Base-by-base conservation (phyloP, 2,888 invertebrate species). In the Eupithecia pulchellata region DNA sequence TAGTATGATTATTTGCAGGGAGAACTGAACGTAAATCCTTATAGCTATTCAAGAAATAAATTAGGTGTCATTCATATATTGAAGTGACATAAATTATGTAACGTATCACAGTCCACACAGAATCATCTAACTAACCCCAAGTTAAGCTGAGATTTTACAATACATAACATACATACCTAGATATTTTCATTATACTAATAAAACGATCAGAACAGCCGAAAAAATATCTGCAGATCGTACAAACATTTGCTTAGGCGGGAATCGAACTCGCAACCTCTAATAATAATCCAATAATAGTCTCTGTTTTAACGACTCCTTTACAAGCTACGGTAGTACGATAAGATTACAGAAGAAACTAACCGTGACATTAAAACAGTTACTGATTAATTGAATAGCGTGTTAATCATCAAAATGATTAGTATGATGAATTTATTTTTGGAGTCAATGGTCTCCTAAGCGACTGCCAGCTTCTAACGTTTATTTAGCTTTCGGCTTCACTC, bases 1-100 rank as follows among this genome's bases (percentile, higher is more conserved):
- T 32, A 65, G 14, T 65, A 65, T 27, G 36, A 57, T 65, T 57
- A 66, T 57, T 57, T 58, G 39, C 57, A 17, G 25, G 52, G 25
- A 55, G 52, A 55, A 55, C 42, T 42, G 42, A n/a, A 42, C n/a
- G n/a, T 42, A 42, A 42, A n/a, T 39, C 17, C 42, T 42, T 47
- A n/a, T n/a, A 20, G 20, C 42, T 20, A 9, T 47, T 20, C 42
- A 47, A 47, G n/a, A 47, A 47, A 47, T 47, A 47, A 47, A 47
- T 47, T 20, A 47, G 9, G 20, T 47, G 42, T 47, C 42, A 47
- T 20, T 47, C 39, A 39, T 36, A 3, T 36, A 17, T 17, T 39
- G 39, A 39, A 2, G 17, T 39, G 17, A n/a, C n/a, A n/a, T n/a
- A n/a, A n/a, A n/a, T n/a, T n/a, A n/a, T n/a, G n/a, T n/a, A n/a